Conservation (phyloP, 35 echinoderm and acorn worm species). For the Apostichopus japonicus region DNA sequence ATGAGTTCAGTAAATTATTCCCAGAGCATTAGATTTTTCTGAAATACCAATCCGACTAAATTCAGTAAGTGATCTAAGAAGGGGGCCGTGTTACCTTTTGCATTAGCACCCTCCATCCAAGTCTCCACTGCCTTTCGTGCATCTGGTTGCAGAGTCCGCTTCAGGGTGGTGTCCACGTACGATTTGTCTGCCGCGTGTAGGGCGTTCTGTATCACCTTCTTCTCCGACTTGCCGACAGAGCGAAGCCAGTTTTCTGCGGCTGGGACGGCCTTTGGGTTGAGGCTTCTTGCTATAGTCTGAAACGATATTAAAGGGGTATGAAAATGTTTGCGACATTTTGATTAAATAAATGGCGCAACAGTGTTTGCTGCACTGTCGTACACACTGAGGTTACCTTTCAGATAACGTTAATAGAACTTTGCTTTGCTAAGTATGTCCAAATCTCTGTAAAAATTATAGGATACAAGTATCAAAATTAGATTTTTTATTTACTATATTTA, state of each 20-base stretch:
- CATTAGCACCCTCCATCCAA: conserved; percentile 85
- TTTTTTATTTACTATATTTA: too few relatives aligned
- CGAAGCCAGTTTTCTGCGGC: conserved; percentile 77
- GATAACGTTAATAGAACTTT: too few relatives aligned
- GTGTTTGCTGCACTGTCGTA: too few relatives aligned
- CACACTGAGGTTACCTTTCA: too few relatives aligned
- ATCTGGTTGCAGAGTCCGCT: conserved; percentile 71
- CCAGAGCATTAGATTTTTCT: too few relatives aligned
- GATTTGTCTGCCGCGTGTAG: conserved; percentile 75
- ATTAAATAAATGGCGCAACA: not conserved
- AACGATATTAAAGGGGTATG: not conserved
- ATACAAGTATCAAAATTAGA: too few relatives aligned
- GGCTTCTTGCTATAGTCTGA: conserved; percentile 56
- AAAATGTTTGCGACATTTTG: not conserved
- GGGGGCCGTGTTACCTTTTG: conserved; percentile 57
- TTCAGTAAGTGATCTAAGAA: not conserved
- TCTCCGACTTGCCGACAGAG: conserved; percentile 51
- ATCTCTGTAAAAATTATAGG: too few relatives aligned
- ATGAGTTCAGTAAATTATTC: too few relatives aligned
- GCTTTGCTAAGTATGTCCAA: too few relatives aligned
- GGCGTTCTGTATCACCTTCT: conserved; percentile 62
- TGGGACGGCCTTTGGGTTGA: conserved; percentile 76
- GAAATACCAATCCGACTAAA: too few relatives aligned
- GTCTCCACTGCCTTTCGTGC: conserved; percentile 87
- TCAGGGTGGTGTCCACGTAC: conserved; percentile 67